A percentile compares a stretch with the other conserved stretches of the same genome.
These are phyloP conservation scores for Todiramphus saurophagus DNA, from an alignment of 2,113 vertebrate species.

Conservation along the genomic window DNA sequence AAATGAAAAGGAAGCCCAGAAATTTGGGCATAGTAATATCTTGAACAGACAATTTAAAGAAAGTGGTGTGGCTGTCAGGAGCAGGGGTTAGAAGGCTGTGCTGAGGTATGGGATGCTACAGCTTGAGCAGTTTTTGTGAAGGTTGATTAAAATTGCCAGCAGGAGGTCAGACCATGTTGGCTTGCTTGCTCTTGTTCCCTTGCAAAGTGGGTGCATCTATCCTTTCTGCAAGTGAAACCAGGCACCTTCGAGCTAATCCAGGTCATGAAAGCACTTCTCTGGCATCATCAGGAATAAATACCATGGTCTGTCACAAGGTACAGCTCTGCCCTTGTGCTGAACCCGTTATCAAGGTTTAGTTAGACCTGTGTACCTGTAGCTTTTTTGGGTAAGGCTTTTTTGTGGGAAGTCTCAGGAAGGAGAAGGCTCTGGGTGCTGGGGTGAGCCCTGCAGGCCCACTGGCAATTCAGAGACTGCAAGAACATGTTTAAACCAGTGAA, in stretches of 20 bases:
- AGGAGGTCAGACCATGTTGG: neutral
- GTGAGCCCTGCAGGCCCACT: neutral
- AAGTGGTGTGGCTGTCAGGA: neutral
- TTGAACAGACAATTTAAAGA: neutral
- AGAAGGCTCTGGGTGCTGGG: neutral
- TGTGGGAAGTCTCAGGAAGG: neutral
- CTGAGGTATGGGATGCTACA: neutral
- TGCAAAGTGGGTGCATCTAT: accelerated
- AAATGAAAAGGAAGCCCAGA: neutral
- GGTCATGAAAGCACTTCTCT: neutral
- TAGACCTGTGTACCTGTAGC: neutral
- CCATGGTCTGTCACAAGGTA: neutral
- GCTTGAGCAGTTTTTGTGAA: neutral
- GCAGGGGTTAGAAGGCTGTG: neutral
- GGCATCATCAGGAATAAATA: neutral
- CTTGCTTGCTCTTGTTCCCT: neutral
- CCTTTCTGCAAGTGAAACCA: neutral
- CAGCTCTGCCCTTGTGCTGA: accelerated
- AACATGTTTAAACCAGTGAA: neutral
- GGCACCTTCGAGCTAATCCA: neutral
- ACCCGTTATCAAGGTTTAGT: no score
- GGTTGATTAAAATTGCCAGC: neutral
- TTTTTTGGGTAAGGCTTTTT: neutral
- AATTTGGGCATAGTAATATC: neutral
- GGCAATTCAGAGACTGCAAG: neutral